phyloP scores from a whole-genome alignment of 2,113 vertebrate genomes.

The Hiodon alosoides region DNA sequence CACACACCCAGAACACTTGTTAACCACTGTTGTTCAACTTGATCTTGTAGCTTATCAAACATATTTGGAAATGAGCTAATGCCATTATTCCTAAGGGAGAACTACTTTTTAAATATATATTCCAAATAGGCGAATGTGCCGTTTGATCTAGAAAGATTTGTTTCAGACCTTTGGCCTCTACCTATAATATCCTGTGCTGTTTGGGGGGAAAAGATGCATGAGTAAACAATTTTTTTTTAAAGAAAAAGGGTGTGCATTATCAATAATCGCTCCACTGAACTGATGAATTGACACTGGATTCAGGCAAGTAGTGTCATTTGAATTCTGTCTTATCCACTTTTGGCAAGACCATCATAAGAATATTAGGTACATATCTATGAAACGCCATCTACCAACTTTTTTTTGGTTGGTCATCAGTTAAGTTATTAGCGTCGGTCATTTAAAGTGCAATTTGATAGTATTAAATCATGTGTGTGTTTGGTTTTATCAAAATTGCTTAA shows the following conservation, averaged over 20 bases:
- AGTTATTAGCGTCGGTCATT: constrained; percentile 20
- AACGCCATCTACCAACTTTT: constrained; percentile 47
- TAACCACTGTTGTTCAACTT: background rate
- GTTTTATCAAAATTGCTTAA: background rate
- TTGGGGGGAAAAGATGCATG: constrained; percentile 11
- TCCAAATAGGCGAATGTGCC: background rate
- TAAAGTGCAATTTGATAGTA: constrained; percentile 41
- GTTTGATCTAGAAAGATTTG: constrained; percentile 12
- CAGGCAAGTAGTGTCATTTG: background rate
- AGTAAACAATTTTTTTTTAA: constrained; percentile 5
- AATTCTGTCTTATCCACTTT: constrained; percentile 6
- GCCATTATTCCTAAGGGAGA: background rate
- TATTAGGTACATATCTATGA: constrained; percentile 29
- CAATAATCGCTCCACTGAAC: background rate
- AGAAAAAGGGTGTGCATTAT: constrained; percentile 16
- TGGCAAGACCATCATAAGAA: background rate
- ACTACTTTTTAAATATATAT: constrained; percentile 6
- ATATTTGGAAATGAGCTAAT: background rate
- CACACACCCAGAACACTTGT: background rate
- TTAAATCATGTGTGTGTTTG: constrained; percentile 19
- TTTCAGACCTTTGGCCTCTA: constrained; percentile 11
- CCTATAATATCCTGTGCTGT: constrained; percentile 10
- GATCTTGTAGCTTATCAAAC: constrained; percentile 9
- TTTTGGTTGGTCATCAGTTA: constrained; percentile 13
- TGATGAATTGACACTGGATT: background rate